Base-by-base conservation (phyloP, 2,113 vertebrate species). In the Cathartes aura region DNA sequence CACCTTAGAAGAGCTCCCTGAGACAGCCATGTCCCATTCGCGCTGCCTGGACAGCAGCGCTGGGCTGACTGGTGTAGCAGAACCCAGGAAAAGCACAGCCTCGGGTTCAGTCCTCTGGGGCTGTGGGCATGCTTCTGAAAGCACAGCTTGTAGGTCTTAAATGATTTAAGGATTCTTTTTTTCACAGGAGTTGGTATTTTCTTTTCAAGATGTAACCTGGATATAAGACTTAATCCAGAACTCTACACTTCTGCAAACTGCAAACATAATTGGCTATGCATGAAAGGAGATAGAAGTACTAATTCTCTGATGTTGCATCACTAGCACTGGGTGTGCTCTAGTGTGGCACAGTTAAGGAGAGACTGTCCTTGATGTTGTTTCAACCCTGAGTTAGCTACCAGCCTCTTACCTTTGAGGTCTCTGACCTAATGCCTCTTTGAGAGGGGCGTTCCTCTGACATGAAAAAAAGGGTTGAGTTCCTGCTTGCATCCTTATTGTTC, bases 401-500 rank as follows among this genome's bases (percentile, higher is more conserved):
- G 15, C 27, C 42, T 72, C 48, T 86, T 67, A 43, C 32, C 60
- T 91, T 50, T 90, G 73, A 85, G 47, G 14, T 93, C 32, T 87
- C 55, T 87, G 84, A 79, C 79, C 42, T 89, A 52, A 52, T 27
- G 40, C 17, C 47, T 79, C 43, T 52, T 59, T n/a, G n/a, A 91
- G 60, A 78, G 12, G 26, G 38, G 9, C 66, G 63, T 71, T 94
- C 68, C 60, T 87, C 56, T 52, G 29, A 26, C 15, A 22, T 59
- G 62, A 52, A 71, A 72, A 70, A 73, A 58, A 52, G 10, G 3
- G 2, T 48, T 73, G 42, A 58, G 60, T 91, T 94, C 59, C 92
- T 93, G 92, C 50, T 87, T 81, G 45, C 63, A 91, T 92, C 66
- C 72, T 70, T 87, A 62, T 56, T 89, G 68, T 91, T 91, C 48